phyloP scores from a whole-genome alignment of 1,140 invertebrate species.

The Heliconius nattereri region DNA sequence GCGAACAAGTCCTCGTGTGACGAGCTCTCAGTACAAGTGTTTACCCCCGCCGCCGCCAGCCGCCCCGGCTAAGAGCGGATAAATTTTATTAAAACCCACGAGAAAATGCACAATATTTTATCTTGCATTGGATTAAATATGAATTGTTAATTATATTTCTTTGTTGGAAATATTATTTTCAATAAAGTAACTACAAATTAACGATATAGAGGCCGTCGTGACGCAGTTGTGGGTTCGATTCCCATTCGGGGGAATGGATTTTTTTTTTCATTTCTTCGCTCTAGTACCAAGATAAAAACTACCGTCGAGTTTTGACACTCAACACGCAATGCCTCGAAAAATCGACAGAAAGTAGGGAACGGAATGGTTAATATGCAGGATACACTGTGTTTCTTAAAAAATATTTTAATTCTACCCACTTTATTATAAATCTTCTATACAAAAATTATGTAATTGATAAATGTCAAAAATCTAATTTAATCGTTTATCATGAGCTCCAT shows the following conservation, averaged over 20 bases:
- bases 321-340: too few species aligned
- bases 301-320: too few species aligned
- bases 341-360: too few species aligned
- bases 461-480: neutral
- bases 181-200: too few species aligned
- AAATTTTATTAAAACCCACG: conserved; percentile 31
- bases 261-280: too few species aligned
- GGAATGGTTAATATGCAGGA: too few species aligned
- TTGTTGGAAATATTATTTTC: too few species aligned
- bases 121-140: neutral
- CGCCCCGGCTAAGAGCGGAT: conserved; percentile 28
- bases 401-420: neutral
- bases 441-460: neutral
- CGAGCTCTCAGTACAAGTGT: conserved; percentile 34
- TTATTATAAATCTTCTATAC: neutral
- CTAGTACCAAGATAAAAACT: too few species aligned
- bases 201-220: too few species aligned
- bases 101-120: conserved; percentile 16
- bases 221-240: too few species aligned
- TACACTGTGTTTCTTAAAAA: too few species aligned
- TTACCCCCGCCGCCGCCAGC: conserved; percentile 30
- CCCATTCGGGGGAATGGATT: too few species aligned
- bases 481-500: neutral
- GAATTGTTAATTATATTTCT: neutral
- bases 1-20: conserved; percentile 34